Evolutionary conservation across 35 echinoderm and acorn worm species (phyloP).

Genomic region (Ophioderma brevispina): DNA sequence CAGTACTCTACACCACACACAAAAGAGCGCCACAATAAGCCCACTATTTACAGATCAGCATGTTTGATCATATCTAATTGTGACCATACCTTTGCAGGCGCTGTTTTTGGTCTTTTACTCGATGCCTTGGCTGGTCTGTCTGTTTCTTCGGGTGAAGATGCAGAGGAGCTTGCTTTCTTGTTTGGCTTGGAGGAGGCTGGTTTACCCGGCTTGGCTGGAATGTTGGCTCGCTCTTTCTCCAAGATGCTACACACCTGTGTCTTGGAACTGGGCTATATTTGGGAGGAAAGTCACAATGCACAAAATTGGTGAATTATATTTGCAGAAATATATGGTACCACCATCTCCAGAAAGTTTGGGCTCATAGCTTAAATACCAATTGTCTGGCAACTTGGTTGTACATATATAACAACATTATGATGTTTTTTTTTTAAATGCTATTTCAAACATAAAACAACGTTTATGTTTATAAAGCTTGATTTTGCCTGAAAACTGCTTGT

Average conservation of each 20-base stretch:
- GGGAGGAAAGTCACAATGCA: not conserved
- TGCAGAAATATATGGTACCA: too few species aligned
- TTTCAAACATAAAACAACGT: too few species aligned
- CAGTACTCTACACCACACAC: not conserved
- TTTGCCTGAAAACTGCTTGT: too few species aligned
- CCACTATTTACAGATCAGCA: not conserved
- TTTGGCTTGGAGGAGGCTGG: slow-evolving; percentile 45
- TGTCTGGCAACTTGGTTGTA: too few species aligned
- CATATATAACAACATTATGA: too few species aligned
- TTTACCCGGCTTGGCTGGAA: slow-evolving; percentile 96
- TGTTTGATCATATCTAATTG: not conserved
- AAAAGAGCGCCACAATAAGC: not conserved
- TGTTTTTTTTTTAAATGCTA: too few species aligned
- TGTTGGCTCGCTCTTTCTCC: slow-evolving; percentile 90
- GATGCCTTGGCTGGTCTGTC: slow-evolving; percentile 23
- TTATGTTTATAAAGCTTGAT: too few species aligned
- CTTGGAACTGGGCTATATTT: slow-evolving; percentile 90
- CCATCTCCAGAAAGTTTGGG: too few species aligned
- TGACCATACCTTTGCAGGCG: slow-evolving; percentile 78
- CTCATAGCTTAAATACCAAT: too few species aligned
- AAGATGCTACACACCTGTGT: slow-evolving; percentile 68
- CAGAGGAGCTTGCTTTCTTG: slow-evolving; percentile 36
- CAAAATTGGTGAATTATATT: too few species aligned
- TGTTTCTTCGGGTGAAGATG: slow-evolving; percentile 28
- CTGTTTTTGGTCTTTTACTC: slow-evolving; percentile 89